phyloP scores from a whole-genome alignment of 2,113 vertebrate species.

The Megalops atlanticus region DNA sequence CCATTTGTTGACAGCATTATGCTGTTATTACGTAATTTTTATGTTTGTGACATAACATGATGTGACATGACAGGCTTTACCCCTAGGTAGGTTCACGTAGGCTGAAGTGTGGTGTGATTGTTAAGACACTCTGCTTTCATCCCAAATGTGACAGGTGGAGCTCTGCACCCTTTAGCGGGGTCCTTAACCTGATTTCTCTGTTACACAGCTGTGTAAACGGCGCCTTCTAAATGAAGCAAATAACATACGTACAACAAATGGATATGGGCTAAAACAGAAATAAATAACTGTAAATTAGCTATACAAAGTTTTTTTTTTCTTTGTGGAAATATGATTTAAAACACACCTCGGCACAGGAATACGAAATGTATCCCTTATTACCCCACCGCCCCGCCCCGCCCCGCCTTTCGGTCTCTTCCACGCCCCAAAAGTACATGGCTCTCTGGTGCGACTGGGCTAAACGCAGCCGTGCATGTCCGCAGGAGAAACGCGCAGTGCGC shows the following conservation, averaged over 20 bases:
- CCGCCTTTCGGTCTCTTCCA: not conserved
- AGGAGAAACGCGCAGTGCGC: constrained; percentile 43
- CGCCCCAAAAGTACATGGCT: not conserved
- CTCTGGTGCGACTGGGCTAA: constrained; percentile 9
- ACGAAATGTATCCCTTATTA: too few relatives aligned
- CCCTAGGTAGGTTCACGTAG: not conserved
- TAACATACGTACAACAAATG: not conserved
- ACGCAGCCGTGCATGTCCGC: constrained; percentile 25
- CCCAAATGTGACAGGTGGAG: not conserved
- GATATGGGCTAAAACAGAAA: not conserved
- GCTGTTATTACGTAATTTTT: too few relatives aligned
- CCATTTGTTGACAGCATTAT: too few relatives aligned
- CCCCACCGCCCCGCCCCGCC: too few relatives aligned
- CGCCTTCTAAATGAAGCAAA: too few relatives aligned
- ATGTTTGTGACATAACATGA: too few relatives aligned
- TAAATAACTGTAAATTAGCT: not conserved
- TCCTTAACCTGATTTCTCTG: not conserved
- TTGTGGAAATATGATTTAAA: not conserved
- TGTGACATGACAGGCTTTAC: too few relatives aligned
- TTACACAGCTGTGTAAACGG: not conserved
- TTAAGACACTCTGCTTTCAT: not conserved
- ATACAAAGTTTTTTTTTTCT: not conserved
- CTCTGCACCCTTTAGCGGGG: not conserved
- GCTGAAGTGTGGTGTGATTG: not conserved
- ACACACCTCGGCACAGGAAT: not conserved